Evolutionary conservation across 2,888 invertebrate genomes (phyloP).

Genomic region (Acronicta alni): DNA sequence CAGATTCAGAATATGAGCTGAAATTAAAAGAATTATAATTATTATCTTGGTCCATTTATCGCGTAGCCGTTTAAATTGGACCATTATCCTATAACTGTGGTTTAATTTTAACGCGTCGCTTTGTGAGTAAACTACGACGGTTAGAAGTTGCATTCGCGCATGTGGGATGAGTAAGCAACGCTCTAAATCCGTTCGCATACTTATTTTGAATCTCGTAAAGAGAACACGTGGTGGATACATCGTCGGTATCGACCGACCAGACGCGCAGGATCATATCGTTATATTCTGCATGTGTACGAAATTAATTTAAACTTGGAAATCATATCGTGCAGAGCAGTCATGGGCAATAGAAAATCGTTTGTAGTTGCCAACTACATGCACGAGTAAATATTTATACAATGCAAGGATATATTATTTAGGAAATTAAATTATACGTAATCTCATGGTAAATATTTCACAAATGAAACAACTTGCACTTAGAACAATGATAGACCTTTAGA

Average conservation of each 20-base stretch:
- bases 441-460: too few species aligned
- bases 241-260: conserved; percentile 32
- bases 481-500: too few species aligned
- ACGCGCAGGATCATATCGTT: conserved; percentile 22
- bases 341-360: not conserved
- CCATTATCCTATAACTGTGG: conserved; percentile 56
- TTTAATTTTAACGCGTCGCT: conserved; percentile 73
- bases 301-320: not conserved
- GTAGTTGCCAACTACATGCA: not conserved
- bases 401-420: not conserved
- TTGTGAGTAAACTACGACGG: conserved; percentile 68
- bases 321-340: not conserved
- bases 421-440: too few species aligned
- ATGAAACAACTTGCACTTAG: conserved; percentile 1
- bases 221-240: conserved; percentile 58
- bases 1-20: conserved; percentile 6
- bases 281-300: conserved; percentile 1
- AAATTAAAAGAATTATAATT: conserved; percentile 19
- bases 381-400: not conserved
- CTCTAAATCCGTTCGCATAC: conserved; percentile 65
- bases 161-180: conserved; percentile 74
- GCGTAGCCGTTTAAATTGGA: conserved; percentile 50
- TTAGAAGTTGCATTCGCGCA: conserved; percentile 68
- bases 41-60: conserved; percentile 20
- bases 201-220: conserved; percentile 69